Percentiles rank a stretch among this genome's conserved stretches.
These are phyloP conservation scores for Misgurnus mizolepis DNA, from an alignment of 2,113 vertebrate genomes.

Conservation along the genomic window DNA sequence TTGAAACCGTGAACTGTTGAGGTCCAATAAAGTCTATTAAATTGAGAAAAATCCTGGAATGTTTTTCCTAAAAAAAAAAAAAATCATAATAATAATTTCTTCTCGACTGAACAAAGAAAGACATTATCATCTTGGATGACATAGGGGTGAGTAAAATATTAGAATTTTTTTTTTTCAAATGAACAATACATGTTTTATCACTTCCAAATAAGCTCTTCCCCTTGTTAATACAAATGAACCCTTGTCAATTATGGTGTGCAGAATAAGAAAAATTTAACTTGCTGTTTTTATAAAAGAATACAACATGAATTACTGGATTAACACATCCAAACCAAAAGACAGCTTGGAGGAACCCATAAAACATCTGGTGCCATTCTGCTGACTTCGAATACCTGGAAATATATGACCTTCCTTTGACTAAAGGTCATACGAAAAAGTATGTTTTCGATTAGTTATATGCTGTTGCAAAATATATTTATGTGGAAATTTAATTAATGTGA, in stretches of 20 bases:
- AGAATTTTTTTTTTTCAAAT: too few species aligned
- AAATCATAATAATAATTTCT: too few species aligned
- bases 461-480: constrained; percentile 8
- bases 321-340: constrained; percentile 21
- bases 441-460: constrained; percentile 3
- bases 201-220: too few species aligned
- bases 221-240: background rate
- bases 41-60: too few species aligned
- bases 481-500: constrained; percentile 3
- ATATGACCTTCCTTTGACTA: constrained; percentile 12
- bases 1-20: too few species aligned
- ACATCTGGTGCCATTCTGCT: constrained; percentile 46
- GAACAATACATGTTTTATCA: too few species aligned
- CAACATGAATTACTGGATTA: constrained; percentile 19
- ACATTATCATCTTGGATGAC: too few species aligned
- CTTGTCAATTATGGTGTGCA: background rate
- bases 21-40: too few species aligned
- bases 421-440: constrained; percentile 7
- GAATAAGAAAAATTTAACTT: background rate
- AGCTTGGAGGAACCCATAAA: constrained; percentile 13
- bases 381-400: constrained; percentile 33
- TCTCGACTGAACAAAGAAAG: too few species aligned
- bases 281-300: background rate
- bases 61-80: too few species aligned
- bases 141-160: too few species aligned